These are phyloP conservation scores for Eudemis profundana DNA, from an alignment of 2,888 invertebrate species.

Conservation along the genomic window DNA sequence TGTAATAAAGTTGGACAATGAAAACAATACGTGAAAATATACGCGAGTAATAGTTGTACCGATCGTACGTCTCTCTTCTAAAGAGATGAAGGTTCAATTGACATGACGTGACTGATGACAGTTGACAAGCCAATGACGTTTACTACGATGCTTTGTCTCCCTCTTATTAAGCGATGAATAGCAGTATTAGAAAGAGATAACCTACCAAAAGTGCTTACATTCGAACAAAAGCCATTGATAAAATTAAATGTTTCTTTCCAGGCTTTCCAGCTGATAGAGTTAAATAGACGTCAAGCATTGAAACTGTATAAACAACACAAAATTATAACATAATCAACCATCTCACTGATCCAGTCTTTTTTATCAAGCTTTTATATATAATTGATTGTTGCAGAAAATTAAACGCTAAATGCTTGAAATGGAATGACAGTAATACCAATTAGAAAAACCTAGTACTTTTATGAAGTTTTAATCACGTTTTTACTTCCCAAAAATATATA, in stretches of 20 bases:
- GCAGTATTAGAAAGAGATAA: not conserved
- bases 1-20: conserved; percentile 40
- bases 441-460: not conserved
- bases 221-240: not conserved
- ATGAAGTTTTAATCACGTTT: not conserved
- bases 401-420: conserved; percentile 11
- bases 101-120: conserved; percentile 21
- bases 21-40: conserved; percentile 40
- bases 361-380: too few relatives aligned
- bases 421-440: conserved; percentile 1
- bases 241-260: not conserved
- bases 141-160: not conserved
- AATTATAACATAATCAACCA: not conserved
- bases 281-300: not conserved
- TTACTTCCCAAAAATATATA: too few relatives aligned
- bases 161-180: not conserved
- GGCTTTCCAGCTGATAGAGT: too few relatives aligned
- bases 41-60: conserved; percentile 33
- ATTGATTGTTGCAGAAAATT: not conserved
- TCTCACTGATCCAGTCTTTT: too few relatives aligned
- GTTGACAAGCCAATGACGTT: conserved; percentile 1
- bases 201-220: not conserved
- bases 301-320: not conserved
- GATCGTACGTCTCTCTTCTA: conserved; percentile 21
- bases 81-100: conserved; percentile 23